Evolutionary conservation across 1,140 invertebrate genomes (phyloP).

Genomic region (Palaemon carinicauda): DNA sequence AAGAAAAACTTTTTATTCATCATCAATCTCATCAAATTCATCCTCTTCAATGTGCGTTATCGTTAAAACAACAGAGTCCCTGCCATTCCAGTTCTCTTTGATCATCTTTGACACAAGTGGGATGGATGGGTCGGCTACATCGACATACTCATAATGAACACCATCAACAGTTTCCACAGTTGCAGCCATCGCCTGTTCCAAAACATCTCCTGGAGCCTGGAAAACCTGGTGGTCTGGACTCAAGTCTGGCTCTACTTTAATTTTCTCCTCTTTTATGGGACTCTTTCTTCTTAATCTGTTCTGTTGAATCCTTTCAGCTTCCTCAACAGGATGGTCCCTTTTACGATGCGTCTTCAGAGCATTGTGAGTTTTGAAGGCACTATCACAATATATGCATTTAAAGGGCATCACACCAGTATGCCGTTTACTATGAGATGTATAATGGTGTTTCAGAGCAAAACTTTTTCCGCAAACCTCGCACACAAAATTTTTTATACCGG

Average conservation of each 20-base stretch:
- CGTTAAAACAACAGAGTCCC: not conserved
- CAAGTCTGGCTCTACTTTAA: not conserved
- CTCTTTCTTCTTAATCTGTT: not conserved
- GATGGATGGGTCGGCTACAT: not conserved
- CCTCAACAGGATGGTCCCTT: constrained; percentile 33
- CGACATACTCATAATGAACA: constrained; percentile 23
- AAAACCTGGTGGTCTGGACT: not conserved
- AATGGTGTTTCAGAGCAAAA: constrained; percentile 31
- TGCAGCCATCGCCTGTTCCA: constrained; percentile 30
- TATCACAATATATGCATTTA: constrained; percentile 3
- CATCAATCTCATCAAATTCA: not conserved
- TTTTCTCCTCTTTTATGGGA: not conserved
- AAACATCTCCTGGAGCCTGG: not conserved
- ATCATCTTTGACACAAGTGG: not conserved
- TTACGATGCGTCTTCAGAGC: constrained; percentile 29
- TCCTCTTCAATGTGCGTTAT: constrained; percentile 4
- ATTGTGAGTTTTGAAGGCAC: constrained; percentile 21
- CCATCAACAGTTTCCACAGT: constrained; percentile 7
- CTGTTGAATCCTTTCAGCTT: constrained; percentile 14
- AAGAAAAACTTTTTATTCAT: not conserved
- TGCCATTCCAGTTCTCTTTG: not conserved
- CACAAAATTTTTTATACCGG: constrained; percentile 18
- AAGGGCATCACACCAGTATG: constrained; percentile 33
- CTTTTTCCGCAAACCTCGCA: constrained; percentile 46
- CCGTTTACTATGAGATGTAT: constrained; percentile 25